Percentiles rank a stretch among this genome's conserved stretches.
Evolutionary conservation across 2,113 vertebrate genomes (phyloP).

Genomic region (Thomomys bottae): DNA sequence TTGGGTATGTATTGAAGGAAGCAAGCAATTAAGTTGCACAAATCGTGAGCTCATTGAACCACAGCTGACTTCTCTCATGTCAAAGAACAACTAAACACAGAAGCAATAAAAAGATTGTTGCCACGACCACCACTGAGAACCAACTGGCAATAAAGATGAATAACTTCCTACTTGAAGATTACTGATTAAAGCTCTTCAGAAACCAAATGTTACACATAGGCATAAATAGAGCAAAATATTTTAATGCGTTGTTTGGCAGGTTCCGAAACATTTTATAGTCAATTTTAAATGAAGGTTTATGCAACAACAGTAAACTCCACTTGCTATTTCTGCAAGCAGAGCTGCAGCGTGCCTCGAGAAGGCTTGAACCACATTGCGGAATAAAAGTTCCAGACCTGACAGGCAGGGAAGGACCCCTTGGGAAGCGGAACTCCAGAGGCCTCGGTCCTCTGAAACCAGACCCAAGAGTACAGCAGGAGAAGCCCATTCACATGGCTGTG

Average conservation of each 20-base stretch:
- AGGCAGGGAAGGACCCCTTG: slow-evolving; percentile 38
- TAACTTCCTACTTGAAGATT: slow-evolving; percentile 94
- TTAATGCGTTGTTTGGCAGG: slow-evolving; percentile 85
- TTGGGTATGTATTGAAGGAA: slow-evolving; percentile 92
- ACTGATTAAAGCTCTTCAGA: slow-evolving; percentile 88
- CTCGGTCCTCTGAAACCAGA: slow-evolving; percentile 70
- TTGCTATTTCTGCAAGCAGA: slow-evolving; percentile 67
- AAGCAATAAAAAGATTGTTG: slow-evolving; percentile 89
- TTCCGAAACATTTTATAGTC: slow-evolving; percentile 85
- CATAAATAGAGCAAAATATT: slow-evolving; percentile 87
- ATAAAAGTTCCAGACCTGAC: slow-evolving; percentile 26
- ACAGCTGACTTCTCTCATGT: slow-evolving; percentile 93
- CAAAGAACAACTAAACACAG: slow-evolving; percentile 91
- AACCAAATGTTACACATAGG: slow-evolving; percentile 87
- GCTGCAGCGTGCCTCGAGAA: slow-evolving; percentile 38
- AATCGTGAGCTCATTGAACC: slow-evolving; percentile 89
- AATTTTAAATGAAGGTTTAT: slow-evolving; percentile 86
- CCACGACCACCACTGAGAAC: slow-evolving; percentile 93
- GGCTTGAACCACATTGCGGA: neutral
- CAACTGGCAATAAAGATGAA: slow-evolving; percentile 94
- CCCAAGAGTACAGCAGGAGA: slow-evolving; percentile 56
- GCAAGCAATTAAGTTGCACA: slow-evolving; percentile 94
- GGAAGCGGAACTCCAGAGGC: slow-evolving; percentile 22
- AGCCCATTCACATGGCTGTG: slow-evolving; percentile 58
- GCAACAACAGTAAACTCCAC: slow-evolving; percentile 82